These are phyloP conservation scores for Malurus splendens DNA, from an alignment of 2,797 vertebrate genomes.

Conservation along the genomic window DNA sequence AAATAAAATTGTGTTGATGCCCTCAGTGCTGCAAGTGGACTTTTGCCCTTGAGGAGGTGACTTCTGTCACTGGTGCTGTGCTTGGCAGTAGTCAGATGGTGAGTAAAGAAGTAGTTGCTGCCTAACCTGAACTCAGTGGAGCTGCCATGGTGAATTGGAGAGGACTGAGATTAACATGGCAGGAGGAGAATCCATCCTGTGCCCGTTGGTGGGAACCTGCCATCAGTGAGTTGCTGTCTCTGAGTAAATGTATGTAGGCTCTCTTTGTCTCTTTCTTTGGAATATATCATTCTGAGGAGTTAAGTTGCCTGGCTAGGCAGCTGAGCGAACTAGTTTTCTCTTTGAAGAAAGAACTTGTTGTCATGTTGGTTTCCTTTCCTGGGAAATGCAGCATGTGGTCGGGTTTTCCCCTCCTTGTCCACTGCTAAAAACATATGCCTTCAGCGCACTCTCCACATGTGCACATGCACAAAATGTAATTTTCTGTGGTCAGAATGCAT, in stretches of 20 bases:
- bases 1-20: neutral
- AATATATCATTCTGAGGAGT: neutral
- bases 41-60: neutral
- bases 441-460: accelerated
- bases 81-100: neutral
- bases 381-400: neutral
- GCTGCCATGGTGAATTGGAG: neutral
- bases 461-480: neutral
- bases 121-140: neutral
- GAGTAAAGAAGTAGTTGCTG: neutral
- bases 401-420: neutral
- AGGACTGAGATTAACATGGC: accelerated
- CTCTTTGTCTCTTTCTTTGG: neutral
- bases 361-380: neutral
- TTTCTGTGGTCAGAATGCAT: neutral
- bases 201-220: accelerated
- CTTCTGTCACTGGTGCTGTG: too few species aligned
- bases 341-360: neutral
- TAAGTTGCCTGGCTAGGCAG: neutral
- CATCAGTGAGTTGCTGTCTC: neutral
- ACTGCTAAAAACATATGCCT: neutral
- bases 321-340: neutral
- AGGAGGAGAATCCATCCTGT: neutral
- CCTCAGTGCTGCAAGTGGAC: accelerated
- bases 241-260: neutral